Base-by-base conservation (phyloP, 2,113 vertebrate genomes). In the Chrysochloris asiatica region DNA sequence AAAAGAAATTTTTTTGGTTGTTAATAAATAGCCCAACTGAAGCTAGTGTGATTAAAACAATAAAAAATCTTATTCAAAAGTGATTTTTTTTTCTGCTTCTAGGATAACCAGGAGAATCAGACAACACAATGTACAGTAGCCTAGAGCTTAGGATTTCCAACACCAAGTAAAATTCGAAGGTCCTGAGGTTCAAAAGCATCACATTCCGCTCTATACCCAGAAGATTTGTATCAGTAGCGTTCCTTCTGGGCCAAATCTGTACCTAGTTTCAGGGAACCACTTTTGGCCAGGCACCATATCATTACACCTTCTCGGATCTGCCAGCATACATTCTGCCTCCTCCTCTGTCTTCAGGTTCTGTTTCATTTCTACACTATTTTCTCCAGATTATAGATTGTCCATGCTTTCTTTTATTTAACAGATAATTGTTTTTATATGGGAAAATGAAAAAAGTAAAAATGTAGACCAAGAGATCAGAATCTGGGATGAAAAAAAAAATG, bases 51-150 rank as follows among this genome's bases (percentile, higher is more conserved):
- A 93, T 93, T 79, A 95, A 95, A 96, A 86, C 83, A 93, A 95
- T 94, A 96, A 95, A 87, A 88, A 91, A 86, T 94, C 61, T 83
- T 48, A 48, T 88, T 95, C 83, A 59, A 93, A 93, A 96, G 79
- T 91, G 71, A 92, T 91, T 78, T 61, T 91, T 87, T 90, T 24
- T n/a, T 87, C 92, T 78, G 43, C 43, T 89, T 93, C 79, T 88
- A 96, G 88, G 88, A 94, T 86, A 88, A 50, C 82, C 79, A 75
- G 28, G 88, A 86, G 91, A 92, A 90, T 76, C 93, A 85, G 80
- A 86, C 87, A 93, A 82, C 28, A 65, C 10, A 75, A 63, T 41
- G n/a, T 43, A 1, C 22, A 67, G 24, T 33, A 89, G 41, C 19
- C 56, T 17, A 56, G 89, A 93, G 36, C 16, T 90, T 61, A 48